These are phyloP conservation scores for Zaprionus kolodkinae DNA, from an alignment of 1,140 invertebrate genomes.

Conservation along the genomic window DNA sequence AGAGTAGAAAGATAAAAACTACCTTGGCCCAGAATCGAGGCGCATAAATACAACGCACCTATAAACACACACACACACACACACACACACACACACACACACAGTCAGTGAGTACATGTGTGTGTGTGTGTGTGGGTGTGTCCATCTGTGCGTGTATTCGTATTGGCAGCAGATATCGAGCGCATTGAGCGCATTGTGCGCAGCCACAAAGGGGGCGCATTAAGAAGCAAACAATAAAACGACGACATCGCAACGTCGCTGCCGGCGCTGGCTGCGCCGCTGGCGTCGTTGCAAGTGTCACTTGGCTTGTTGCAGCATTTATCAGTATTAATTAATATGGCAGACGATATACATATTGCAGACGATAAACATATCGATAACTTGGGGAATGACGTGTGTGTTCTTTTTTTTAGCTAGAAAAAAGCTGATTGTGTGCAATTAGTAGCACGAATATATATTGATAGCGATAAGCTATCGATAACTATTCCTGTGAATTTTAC, in stretches of 20 bases:
- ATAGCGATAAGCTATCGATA: background rate
- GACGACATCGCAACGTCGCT: conserved; percentile 27
- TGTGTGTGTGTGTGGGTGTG: conserved; percentile 48
- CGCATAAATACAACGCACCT: conserved; percentile 67
- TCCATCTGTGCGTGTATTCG: conserved; percentile 34
- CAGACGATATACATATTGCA: background rate
- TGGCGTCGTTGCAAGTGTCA: conserved; percentile 3
- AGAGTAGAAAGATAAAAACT: conserved; percentile 79
- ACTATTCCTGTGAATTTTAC: no score
- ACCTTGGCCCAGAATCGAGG: conserved; percentile 81
- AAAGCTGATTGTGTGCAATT: background rate
- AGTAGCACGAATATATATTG: background rate
- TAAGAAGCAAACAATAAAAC: conserved; percentile 67
- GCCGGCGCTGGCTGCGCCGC: conserved; percentile 16
- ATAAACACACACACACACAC: conserved; percentile 49
- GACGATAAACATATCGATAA: conserved; percentile 1
- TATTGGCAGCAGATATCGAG: conserved; percentile 66
- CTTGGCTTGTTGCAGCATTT: background rate
- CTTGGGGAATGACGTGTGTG: background rate
- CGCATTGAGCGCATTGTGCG: conserved; percentile 55
- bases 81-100: no score
- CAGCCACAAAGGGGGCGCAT: conserved; percentile 41
- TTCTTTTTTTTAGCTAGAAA: background rate
- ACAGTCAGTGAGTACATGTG: conserved; percentile 17
- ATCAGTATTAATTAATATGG: background rate